Base-by-base conservation (phyloP, 1,140 invertebrate genomes). In the Oncopodura yosiiana region DNA sequence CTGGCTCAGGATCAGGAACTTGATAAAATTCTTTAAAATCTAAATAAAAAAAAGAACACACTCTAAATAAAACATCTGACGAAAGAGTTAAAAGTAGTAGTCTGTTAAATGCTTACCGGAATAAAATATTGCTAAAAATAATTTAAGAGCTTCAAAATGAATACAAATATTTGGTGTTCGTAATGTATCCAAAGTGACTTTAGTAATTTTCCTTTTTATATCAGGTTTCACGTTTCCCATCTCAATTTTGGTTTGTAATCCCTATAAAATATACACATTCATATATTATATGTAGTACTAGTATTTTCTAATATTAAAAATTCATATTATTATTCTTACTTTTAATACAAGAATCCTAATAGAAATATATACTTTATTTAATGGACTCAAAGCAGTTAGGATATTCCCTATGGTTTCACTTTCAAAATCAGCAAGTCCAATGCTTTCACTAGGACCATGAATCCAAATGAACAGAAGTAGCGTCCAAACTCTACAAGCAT, bases 1-100 rank as follows among this genome's bases (percentile, higher is more conserved):
- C 86, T 2, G 85, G 81, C 68, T 86, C 84, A 12, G 70, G 69
- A 5, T 60, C 54, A 18, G 37, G 14, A 4, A 16, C 42, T 24
- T 48, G 29, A 43, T 51, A 55, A 24, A 48, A 58, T 8, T 58
- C 53, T 51, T 46, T 43, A 32, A 64, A 64, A 56, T 58, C 58
- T 64, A 44, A 27, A 45, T 16, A 3, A 18, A 45, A 5, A 39
- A 48, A 38, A 21, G n/a, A n/a, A n/a, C n/a, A n/a, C n/a, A n/a
- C n/a, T n/a, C n/a, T n/a, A n/a, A n/a, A n/a, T n/a, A n/a, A n/a
- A n/a, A n/a, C n/a, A n/a, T n/a, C n/a, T n/a, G n/a, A n/a, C n/a
- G n/a, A n/a, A n/a, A n/a, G n/a, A n/a, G n/a, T n/a, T n/a, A n/a
- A n/a, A n/a, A n/a, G n/a, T n/a, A n/a, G n/a, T n/a, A n/a, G n/a